phyloP scores from a whole-genome alignment of 2,888 invertebrate genomes.

The Dugesia japonica region DNA sequence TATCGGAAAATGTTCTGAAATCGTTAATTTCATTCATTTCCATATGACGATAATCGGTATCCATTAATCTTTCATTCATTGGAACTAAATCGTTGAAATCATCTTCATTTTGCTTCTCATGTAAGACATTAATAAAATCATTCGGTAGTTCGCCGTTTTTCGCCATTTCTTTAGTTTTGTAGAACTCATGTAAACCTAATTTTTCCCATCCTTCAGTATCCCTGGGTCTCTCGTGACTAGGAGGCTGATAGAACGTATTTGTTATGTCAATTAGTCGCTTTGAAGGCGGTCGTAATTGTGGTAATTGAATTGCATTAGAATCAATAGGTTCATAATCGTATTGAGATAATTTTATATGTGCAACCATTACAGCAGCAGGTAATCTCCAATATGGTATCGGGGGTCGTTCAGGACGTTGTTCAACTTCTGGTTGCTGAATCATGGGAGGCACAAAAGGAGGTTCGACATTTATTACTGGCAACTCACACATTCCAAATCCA shows the following conservation, averaged over 20 bases:
- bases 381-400: constrained; percentile 79
- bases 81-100: background rate
- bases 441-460: constrained; percentile 52
- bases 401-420: background rate
- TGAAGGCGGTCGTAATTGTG: constrained; percentile 81
- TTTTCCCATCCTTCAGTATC: constrained; percentile 96
- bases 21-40: background rate
- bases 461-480: constrained; percentile 10
- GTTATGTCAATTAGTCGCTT: constrained; percentile 78
- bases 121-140: background rate
- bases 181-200: constrained; percentile 86
- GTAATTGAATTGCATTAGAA: constrained; percentile 71
- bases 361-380: constrained; percentile 90
- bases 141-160: background rate
- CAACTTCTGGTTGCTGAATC: constrained; percentile 43
- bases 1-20: background rate
- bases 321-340: constrained; percentile 73
- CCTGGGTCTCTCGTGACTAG: constrained; percentile 79
- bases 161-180: constrained; percentile 69
- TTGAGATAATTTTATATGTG: constrained; percentile 77
- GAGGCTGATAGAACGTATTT: constrained; percentile 82
- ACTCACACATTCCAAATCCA: constrained; percentile 34
- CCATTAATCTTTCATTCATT: background rate
- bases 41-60: background rate
- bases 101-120: background rate